Percentiles rank a stretch among this genome's conserved stretches.
Evolutionary conservation across 1,140 invertebrate genomes (phyloP).

Genomic region (Pteromalus puparum): DNA sequence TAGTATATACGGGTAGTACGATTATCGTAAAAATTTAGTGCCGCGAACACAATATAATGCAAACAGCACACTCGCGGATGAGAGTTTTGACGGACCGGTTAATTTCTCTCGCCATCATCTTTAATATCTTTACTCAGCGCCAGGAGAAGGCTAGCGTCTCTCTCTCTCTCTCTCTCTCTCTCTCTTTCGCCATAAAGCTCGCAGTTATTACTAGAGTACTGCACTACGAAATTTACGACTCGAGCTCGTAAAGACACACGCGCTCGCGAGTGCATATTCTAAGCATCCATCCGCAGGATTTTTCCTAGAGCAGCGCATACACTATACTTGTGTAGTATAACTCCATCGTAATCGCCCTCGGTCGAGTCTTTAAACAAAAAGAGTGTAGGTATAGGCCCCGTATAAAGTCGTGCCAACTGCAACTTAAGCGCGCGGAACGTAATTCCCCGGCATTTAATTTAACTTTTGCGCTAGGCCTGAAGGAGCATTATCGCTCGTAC

Average conservation of each 20-base stretch:
- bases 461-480: conserved; percentile 25
- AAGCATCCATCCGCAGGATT: background rate
- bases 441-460: conserved; percentile 36
- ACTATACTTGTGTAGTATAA: background rate
- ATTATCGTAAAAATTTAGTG: conserved; percentile 2
- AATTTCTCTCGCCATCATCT: conserved; percentile 24
- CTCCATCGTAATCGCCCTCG: background rate
- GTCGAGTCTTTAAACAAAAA: background rate
- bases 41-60: background rate
- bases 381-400: no score
- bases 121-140: conserved; percentile 36
- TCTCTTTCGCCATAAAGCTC: background rate
- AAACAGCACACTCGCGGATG: background rate
- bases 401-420: conserved; percentile 31
- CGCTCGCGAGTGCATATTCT: conserved; percentile 7
- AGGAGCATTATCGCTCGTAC: conserved; percentile 13
- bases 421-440: conserved; percentile 23
- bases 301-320: background rate
- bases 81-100: conserved; percentile 20
- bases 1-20: background rate
- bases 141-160: background rate
- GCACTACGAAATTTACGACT: conserved; percentile 27
- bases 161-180: background rate
- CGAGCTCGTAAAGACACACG: background rate
- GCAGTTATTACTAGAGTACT: conserved; percentile 21